phyloP scores from a whole-genome alignment of 1,140 invertebrate species.

The Drosophila punjabiensis region DNA sequence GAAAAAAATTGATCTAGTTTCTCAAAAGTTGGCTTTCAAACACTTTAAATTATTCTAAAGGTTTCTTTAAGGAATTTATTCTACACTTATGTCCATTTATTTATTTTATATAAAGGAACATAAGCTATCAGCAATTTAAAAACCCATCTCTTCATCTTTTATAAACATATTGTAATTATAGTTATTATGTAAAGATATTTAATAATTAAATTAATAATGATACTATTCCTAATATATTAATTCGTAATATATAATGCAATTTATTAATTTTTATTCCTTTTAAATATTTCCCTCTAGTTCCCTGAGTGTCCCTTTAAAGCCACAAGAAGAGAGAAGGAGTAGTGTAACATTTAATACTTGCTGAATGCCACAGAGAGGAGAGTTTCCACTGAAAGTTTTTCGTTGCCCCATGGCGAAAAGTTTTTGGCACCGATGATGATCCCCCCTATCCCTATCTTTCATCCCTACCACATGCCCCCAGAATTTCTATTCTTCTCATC shows the following conservation, averaged over 20 bases:
- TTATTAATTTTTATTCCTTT: no score
- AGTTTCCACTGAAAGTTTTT: slow-evolving; percentile 58
- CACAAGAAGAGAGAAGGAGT: background rate
- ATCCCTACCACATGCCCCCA: background rate
- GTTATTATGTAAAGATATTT: no score
- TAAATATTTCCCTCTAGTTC: background rate
- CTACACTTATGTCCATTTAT: background rate
- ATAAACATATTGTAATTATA: no score
- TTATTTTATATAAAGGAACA: background rate
- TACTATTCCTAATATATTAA: no score
- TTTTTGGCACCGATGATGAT: slow-evolving; percentile 29
- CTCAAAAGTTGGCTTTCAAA: background rate
- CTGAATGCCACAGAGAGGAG: slow-evolving; percentile 30
- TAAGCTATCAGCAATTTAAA: no score
- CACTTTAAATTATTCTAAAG: background rate
- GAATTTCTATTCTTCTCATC: slow-evolving; percentile 16
- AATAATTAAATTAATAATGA: no score
- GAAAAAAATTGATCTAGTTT: background rate
- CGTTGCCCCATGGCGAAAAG: slow-evolving; percentile 26
- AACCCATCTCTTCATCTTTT: no score
- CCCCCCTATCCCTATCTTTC: background rate
- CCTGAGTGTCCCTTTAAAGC: background rate
- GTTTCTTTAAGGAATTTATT: background rate
- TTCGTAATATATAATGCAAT: no score
- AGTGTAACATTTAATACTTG: slow-evolving; percentile 36